Percentiles rank a stretch among this genome's conserved stretches.
Evolutionary conservation across 2,888 invertebrate species (phyloP).

Genomic region (Germaria angustata): DNA sequence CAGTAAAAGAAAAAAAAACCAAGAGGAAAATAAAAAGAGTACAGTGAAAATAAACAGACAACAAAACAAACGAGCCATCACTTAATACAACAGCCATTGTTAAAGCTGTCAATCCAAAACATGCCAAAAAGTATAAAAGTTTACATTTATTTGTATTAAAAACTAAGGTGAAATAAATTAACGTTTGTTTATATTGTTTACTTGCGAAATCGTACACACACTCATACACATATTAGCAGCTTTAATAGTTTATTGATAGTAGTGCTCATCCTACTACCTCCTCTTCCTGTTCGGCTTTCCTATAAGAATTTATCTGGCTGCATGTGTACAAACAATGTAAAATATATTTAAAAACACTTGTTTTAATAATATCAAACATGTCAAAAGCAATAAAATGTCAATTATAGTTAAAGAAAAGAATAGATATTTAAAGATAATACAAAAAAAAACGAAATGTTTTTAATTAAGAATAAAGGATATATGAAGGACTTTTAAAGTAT

Average conservation of each 20-base stretch:
- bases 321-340: conserved; percentile 38
- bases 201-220: conserved; percentile 5
- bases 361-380: conserved; percentile 61
- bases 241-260: conserved; percentile 47
- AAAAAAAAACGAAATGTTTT: conserved; percentile 1
- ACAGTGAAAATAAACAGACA: conserved; percentile 35
- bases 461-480: conserved; percentile 37
- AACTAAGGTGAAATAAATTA: conserved; percentile 64
- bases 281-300: background rate
- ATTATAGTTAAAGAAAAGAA: conserved; percentile 54
- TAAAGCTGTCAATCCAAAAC: conserved; percentile 60
- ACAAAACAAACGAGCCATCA: conserved; percentile 58
- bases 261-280: background rate
- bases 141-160: conserved; percentile 66
- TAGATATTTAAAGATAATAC: conserved; percentile 42
- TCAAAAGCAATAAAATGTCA: conserved; percentile 68
- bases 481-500: background rate
- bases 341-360: conserved; percentile 59
- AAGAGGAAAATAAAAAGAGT: background rate
- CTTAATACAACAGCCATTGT: conserved; percentile 60
- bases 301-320: background rate
- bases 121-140: conserved; percentile 65
- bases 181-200: conserved; percentile 53
- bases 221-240: background rate
- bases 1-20: background rate